Evolutionary conservation across 2,888 invertebrate genomes (phyloP), one percentile per base, ranked within the genome.

Genomic region (Ceratothoa steindachneri): DNA sequence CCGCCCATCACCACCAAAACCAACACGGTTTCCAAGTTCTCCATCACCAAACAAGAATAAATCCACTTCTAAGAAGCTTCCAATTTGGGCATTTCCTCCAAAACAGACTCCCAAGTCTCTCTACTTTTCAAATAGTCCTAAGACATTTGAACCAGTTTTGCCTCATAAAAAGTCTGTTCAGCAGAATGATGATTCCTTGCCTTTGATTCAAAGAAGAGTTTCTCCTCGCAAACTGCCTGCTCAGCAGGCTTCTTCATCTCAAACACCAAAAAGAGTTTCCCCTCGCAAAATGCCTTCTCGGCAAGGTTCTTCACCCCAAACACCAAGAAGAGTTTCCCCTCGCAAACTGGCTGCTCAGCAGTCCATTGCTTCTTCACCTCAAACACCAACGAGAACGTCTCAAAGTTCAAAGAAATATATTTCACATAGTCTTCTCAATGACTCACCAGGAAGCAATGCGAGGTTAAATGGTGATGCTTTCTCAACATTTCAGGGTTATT

Each of bases 21-120:
- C 55, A 4, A 15, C 70, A 27, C 70, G 30, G 9, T 70, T 64
- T 30, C 31, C 64, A 28, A 4, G 67, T 2, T 29, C 29, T 12
- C 67, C 67, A 19, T 60, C 60, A 22, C 3, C 60, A 60, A 60
- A n/a, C n/a, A n/a, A n/a, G n/a, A n/a, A n/a, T n/a, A n/a, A n/a
- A 15, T 24, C 27, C 22, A 60, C 60, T 60, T 24, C 60, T 22
- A 60, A 60, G 5, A 5, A 15, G 15, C 5, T 15, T 41, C 41
- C 41, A 41, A 41, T 15, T 15, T 9, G 41, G 41, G 5, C 41
- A 41, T 41, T 15, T 41, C 41, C 41, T 41, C 41, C 7, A 15
- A 41, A 41, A 15, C 41, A 41, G 15, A 5, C 15, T 15, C 41
- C 15, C 15, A 41, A 41, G 41, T 9, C 5, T 41, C 5, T 41